These are phyloP conservation scores for Acipenser ruthenus DNA, from an alignment of 2,797 vertebrate genomes.

Conservation along the genomic window DNA sequence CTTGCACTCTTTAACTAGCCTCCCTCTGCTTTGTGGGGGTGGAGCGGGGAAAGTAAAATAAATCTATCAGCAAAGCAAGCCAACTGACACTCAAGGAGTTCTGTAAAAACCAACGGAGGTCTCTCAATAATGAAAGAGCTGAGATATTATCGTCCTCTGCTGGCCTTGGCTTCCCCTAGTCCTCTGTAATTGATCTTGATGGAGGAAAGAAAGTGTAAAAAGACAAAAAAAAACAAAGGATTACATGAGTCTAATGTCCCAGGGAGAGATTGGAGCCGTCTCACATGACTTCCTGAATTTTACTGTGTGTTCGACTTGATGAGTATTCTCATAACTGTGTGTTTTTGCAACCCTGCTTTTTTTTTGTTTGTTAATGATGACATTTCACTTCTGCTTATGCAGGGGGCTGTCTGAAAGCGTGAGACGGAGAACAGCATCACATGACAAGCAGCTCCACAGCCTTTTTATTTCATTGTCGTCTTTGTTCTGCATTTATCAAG, in stretches of 20 bases:
- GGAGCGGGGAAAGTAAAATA: constrained; percentile 5
- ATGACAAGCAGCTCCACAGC: too few species aligned
- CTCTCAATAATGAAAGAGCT: constrained; percentile 45
- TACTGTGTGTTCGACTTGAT: not conserved
- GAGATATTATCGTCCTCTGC: constrained; percentile 31
- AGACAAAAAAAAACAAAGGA: not conserved
- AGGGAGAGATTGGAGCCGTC: constrained; percentile 11
- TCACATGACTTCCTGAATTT: not conserved
- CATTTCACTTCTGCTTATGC: too few species aligned
- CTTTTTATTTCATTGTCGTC: not conserved
- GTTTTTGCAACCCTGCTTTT: too few species aligned
- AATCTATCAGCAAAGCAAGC: constrained; percentile 11
- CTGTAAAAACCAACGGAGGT: constrained; percentile 1
- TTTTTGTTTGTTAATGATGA: too few species aligned
- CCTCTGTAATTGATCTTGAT: constrained; percentile 44
- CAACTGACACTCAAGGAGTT: not conserved
- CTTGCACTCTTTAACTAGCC: too few species aligned
- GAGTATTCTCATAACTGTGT: too few species aligned
- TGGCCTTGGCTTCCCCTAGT: constrained; percentile 24
- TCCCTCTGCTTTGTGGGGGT: not conserved
- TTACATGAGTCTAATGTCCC: constrained; percentile 26
- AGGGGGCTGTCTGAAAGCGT: too few species aligned
- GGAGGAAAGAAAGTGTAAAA: constrained; percentile 37
- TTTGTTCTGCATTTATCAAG: too few species aligned
- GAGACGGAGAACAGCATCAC: too few species aligned